Base-by-base conservation (phyloP, 2,888 invertebrate species). In the Sarcophaga variegata region DNA sequence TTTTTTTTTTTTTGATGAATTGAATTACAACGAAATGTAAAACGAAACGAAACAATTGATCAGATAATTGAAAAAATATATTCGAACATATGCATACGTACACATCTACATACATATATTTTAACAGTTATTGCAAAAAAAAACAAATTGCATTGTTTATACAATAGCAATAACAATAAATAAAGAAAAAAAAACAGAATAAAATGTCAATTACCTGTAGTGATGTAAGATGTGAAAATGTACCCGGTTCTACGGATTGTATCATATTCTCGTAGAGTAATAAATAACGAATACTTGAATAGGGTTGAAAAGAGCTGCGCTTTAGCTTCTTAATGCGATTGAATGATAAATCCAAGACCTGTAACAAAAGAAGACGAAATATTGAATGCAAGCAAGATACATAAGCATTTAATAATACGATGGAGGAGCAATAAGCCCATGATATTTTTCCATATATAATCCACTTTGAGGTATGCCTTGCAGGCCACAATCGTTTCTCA, bases 201-300 rank as follows among this genome's bases (percentile, higher is more conserved):
- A 22, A 70, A 37, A 64, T 66, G 63, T 54, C 62, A 86, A 85
- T 90, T 90, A 93, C 93, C 92, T 93, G 92, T 76, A 93, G 88
- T 63, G 91, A 89, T 88, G 92, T 92, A 70, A 93, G 91, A 66
- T 91, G 89, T 25, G 90, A 88, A 88, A 93, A 93, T 66, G 93
- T 93, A 84, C 91, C 93, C 83, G 91, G 90, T 90, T 93, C 93
- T 83, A 94, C 92, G n/a, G 90, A 91, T 88, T 92, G 91, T 82
- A 93, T 93, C 92, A 92, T 92, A 83, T 93, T 93, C 88, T 93
- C 94, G 88, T 92, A 93, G 54, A 93, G 90, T 88, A 93, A 88
- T 75, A 93, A 89, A 89, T 91, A 93, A 88, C 91, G 91, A 20
- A 93, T 84, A 83, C 91, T 91, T 63, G 89, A 89, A 82, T 93